Evolutionary conservation across 2,113 vertebrate species (phyloP).

Genomic region (Gnathonemus longibarbis): DNA sequence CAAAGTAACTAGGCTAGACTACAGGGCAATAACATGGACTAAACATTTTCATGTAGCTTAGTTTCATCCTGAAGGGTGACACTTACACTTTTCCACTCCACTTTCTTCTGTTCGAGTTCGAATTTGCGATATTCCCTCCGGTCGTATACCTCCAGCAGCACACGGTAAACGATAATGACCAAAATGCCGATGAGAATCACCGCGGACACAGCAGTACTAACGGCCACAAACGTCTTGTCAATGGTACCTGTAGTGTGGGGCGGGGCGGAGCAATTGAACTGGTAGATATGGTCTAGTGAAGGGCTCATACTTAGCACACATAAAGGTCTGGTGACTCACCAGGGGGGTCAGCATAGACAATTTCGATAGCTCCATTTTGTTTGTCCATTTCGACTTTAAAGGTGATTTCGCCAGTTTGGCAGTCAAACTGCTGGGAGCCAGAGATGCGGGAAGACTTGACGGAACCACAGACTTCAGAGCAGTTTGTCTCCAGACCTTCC

Average conservation of each 20-base stretch:
- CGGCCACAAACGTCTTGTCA: conserved; percentile 43
- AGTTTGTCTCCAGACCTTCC: not conserved
- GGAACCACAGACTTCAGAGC: not conserved
- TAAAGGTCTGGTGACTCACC: conserved; percentile 20
- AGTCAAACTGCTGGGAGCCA: not conserved
- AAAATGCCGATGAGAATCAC: conserved; percentile 56
- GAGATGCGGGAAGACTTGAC: accelerated
- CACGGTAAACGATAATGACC: conserved; percentile 50
- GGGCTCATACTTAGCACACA: not conserved
- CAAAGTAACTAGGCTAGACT: not conserved
- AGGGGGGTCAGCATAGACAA: conserved; percentile 22
- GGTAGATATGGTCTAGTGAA: not conserved
- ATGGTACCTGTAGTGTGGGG: conserved; percentile 21
- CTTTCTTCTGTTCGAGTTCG: conserved; percentile 43
- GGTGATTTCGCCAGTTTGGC: not conserved
- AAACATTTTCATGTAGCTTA: not conserved
- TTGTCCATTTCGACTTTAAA: conserved; percentile 17
- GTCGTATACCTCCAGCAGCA: conserved; percentile 55
- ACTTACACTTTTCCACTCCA: conserved; percentile 59
- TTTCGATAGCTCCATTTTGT: not conserved
- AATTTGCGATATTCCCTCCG: conserved; percentile 57
- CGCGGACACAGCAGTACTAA: conserved; percentile 44
- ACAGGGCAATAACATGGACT: not conserved
- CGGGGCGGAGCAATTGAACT: not conserved
- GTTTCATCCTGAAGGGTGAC: not conserved